phyloP scores from a whole-genome alignment of 1,140 invertebrate genomes.

The Drosophila azteca region DNA sequence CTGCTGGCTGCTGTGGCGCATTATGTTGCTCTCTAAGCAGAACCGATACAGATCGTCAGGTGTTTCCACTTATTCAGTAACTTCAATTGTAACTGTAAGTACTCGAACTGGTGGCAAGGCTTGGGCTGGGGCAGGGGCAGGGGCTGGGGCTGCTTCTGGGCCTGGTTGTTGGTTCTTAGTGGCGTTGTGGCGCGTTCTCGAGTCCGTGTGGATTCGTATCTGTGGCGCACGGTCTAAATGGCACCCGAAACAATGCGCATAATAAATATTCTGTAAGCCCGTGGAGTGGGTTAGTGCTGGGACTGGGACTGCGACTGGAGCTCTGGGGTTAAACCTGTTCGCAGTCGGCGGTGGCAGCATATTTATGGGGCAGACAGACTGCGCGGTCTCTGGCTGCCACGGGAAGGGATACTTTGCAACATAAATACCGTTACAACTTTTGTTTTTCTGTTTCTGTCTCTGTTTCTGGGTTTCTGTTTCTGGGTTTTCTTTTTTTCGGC shows the following conservation, averaged over 20 bases:
- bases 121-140: no score
- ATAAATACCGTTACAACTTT: constrained; percentile 59
- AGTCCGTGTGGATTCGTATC: constrained; percentile 38
- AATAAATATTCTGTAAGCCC: constrained; percentile 53
- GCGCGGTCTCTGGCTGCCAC: constrained; percentile 22
- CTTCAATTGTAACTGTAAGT: constrained; percentile 48
- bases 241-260: constrained; percentile 71
- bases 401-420: constrained; percentile 13
- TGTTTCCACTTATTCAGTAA: constrained; percentile 38
- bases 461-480: constrained; percentile 5
- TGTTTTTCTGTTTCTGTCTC: constrained; percentile 30
- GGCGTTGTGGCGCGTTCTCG: constrained; percentile 28
- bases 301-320: neutral
- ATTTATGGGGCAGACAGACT: constrained; percentile 58
- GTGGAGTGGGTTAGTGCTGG: constrained; percentile 17
- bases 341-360: constrained; percentile 20
- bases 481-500: constrained; percentile 21
- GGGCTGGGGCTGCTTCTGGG: no score
- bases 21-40: constrained; percentile 44
- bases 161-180: constrained; percentile 32
- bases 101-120: neutral
- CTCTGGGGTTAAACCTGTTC: constrained; percentile 58
- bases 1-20: constrained; percentile 1
- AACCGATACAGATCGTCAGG: constrained; percentile 57
- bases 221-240: constrained; percentile 73